Evolutionary conservation across 64 coral and sea anemone genomes (phyloP), one percentile per base, ranked within the genome.

Genomic region (Stylophora pistillata): DNA sequence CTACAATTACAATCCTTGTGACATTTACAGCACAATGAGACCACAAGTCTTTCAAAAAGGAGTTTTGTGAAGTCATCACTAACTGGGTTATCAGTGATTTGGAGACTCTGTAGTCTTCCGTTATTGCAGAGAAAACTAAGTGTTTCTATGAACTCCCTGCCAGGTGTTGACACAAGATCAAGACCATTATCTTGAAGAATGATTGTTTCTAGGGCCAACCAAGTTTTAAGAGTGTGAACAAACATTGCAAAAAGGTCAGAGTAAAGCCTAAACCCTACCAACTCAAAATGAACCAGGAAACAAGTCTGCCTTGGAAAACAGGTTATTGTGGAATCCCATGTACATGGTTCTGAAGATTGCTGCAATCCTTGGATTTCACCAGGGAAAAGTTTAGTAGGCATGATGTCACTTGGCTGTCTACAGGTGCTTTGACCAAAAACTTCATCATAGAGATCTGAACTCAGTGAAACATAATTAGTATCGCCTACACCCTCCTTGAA

Each of bases 231-330:
- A 21, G 57, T 68, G 21, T 78, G 54, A 9, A 76, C 72, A 86
- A 92, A 78, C 59, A 86, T 17, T 13, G 33, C 52, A 23, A 92
- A 53, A 13, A 92, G 37, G 37, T 86, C 58, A 68, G 76, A 58
- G 18, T 86, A 82, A 29, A 92, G 74, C 82, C 82, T 78, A 68
- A 92, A 86, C 15, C 73, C 74, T 2, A 54, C 61, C 34, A 92
- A 55, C 30, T 92, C 90, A 78, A 92, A 92, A 28, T 92, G 90
- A 82, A 82, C 79, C 61, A 82, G 69, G 4, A n/a, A 53, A 13
- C 62, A 84, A n/a, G 14, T 34, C 41, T 20, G 58, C 53, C 28
- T 70, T 84, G 37, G 69, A 15, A 70, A 53, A 68, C 82, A 71
- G 72, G 3, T 63, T 18, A 71, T 71, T 53, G 6, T 61, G 53